These are phyloP conservation scores for Isaurus tuberculatus DNA, from an alignment of 92 coral and sea anemone species.

Conservation along the genomic window DNA sequence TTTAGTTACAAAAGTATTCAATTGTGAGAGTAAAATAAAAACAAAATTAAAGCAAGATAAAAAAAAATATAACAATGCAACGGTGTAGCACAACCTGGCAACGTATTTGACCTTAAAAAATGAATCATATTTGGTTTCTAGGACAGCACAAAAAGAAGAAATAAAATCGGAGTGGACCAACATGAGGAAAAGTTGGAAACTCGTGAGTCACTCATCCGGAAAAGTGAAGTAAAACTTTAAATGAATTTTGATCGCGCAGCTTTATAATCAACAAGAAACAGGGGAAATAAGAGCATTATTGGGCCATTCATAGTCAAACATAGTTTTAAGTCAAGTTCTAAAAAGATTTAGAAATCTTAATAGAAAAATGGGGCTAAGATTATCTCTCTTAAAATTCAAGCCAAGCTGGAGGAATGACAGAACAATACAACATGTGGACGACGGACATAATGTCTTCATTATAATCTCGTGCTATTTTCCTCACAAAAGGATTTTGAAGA, in stretches of 20 bases:
- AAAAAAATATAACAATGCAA: background rate
- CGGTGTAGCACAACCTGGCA: background rate
- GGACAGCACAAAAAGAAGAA: background rate
- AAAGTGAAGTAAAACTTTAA: background rate
- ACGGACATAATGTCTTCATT: background rate
- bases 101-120: background rate
- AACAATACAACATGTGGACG: conserved; percentile 24
- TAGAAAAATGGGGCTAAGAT: background rate
- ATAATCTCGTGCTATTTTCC: background rate
- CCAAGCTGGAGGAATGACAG: conserved; percentile 9
- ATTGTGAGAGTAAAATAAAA: background rate
- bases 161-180: background rate
- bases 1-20: background rate
- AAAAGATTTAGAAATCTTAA: no score
- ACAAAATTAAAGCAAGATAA: no score
- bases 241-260: background rate
- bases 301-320: background rate
- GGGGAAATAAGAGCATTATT: no score
- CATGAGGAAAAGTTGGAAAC: background rate
- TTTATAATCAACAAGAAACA: no score
- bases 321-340: background rate
- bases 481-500: conserved; percentile 12
- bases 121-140: conserved; percentile 3
- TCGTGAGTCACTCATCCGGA: background rate
- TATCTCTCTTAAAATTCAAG: background rate